A percentile compares a stretch with the other conserved stretches of the same genome.
These are phyloP conservation scores for Zosterops hypoxanthus DNA, from an alignment of 2,113 vertebrate species.

Conservation along the genomic window DNA sequence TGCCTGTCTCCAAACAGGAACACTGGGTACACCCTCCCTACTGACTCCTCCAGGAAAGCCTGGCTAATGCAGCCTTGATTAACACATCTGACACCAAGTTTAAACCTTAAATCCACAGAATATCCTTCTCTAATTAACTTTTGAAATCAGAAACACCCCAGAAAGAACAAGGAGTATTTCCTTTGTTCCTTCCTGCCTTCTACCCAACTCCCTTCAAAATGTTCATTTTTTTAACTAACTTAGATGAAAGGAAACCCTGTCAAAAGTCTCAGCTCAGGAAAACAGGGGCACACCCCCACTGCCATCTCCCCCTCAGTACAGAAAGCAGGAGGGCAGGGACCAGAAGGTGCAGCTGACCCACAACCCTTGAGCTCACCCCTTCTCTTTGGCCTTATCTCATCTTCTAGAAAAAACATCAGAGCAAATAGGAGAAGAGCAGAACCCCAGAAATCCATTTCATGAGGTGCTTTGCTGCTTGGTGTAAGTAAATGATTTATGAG, in stretches of 20 bases:
- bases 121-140: slow-evolving; percentile 51
- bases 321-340: neutral
- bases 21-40: fast-evolving
- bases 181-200: neutral
- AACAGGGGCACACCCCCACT: neutral
- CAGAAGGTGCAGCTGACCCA: neutral
- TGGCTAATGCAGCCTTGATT: slow-evolving; percentile 40
- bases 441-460: neutral
- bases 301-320: too few relatives aligned
- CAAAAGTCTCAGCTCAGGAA: neutral
- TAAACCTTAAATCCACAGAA: slow-evolving; percentile 33
- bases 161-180: neutral
- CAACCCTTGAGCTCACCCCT: fast-evolving
- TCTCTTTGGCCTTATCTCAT: neutral
- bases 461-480: neutral
- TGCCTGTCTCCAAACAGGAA: fast-evolving
- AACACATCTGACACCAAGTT: slow-evolving; percentile 7
- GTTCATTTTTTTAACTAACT: neutral
- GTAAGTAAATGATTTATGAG: slow-evolving; percentile 32
- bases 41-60: neutral
- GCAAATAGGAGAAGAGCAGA: neutral
- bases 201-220: neutral
- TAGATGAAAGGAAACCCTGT: neutral
- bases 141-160: neutral
- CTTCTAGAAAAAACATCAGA: neutral